Base-by-base conservation (phyloP, 2,113 vertebrate species). In the Grallaria varia region DNA sequence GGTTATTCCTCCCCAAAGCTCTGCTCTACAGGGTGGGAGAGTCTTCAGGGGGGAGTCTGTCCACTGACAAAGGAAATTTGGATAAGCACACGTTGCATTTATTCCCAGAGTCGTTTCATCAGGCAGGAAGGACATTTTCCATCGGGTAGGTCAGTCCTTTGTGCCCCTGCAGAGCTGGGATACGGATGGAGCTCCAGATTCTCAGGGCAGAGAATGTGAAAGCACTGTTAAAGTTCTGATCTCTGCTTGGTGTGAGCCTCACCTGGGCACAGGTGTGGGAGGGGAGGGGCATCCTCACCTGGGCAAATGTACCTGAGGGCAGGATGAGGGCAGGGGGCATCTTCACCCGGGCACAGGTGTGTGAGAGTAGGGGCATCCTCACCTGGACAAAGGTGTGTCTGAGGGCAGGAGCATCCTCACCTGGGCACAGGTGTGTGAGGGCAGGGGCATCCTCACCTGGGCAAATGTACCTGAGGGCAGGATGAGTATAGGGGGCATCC, bases 21-120 rank as follows among this genome's bases (percentile, higher is more conserved):
- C 15, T 6, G 52, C 22, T 7, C 69, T 47, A 10, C 12, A 30
- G 73, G 30, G 52, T 33, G 35, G 27, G 55, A 35, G 30, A 16
- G 24, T 2, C 9, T 63, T 53, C 66, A 45, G 2, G 0, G 0
- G 0, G 17, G n/a, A 31, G 39, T 10, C 69, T 44, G n/a, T 62
- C 45, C 33, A 9, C 5, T 14, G 55, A 74, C 21, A 47, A 37
- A 62, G 69, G 45, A 14, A 52, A 60, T 64, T 28, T 64, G 71
- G 53, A 49, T 24, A 1, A 7, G 2, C 8, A 9, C 7, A 16
- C 9, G 0, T 3, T 4, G 8, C 17, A 37, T 66, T 81, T 35
- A 31, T 22, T 40, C 31, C 39, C 21, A 37, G 20, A 33, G 74
- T 17, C 7, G 17, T 20, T 25, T 74, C 30, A 19, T 19, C 31